These are phyloP conservation scores for Chrysomela aeneicollis DNA, from an alignment of 2,888 invertebrate genomes.

Conservation along the genomic window DNA sequence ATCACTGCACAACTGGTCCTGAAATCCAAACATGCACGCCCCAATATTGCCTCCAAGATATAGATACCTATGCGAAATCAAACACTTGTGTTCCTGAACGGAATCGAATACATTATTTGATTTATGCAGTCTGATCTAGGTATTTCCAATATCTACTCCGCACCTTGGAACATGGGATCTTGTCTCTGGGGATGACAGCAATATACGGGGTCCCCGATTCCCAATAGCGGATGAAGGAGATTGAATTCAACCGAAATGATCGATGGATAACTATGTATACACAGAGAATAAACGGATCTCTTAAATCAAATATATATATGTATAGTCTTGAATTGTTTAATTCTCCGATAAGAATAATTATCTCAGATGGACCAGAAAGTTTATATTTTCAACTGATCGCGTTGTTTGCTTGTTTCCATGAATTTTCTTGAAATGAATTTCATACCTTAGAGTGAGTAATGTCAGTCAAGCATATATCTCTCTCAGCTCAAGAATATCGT, in stretches of 20 bases:
- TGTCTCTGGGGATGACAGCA: slow-evolving; percentile 16
- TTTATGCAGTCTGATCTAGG: slow-evolving; percentile 30
- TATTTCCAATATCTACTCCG: slow-evolving; percentile 35
- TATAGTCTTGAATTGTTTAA: too few relatives aligned
- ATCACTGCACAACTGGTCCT: slow-evolving; percentile 17
- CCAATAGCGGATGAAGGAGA: slow-evolving; percentile 7
- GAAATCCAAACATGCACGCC: slow-evolving; percentile 26
- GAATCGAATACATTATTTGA: slow-evolving; percentile 39
- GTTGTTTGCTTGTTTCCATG: too few relatives aligned
- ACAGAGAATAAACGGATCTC: background rate
- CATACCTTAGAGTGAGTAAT: too few relatives aligned
- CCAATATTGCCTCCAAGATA: slow-evolving; percentile 28
- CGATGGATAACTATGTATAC: background rate
- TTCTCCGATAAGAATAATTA: too few relatives aligned
- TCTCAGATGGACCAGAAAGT: too few relatives aligned
- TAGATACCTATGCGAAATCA: slow-evolving; percentile 20
- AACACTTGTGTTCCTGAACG: slow-evolving; percentile 35
- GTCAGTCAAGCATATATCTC: too few relatives aligned
- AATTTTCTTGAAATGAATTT: too few relatives aligned
- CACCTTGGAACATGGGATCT: slow-evolving; percentile 26
- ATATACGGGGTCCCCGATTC: slow-evolving; percentile 1
- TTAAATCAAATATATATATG: too few relatives aligned
- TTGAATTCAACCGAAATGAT: background rate
- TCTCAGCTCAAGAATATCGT: too few relatives aligned
- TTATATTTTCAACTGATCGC: too few relatives aligned